Base-by-base conservation (phyloP, 2,797 vertebrate species). In the Furcifer pardalis region DNA sequence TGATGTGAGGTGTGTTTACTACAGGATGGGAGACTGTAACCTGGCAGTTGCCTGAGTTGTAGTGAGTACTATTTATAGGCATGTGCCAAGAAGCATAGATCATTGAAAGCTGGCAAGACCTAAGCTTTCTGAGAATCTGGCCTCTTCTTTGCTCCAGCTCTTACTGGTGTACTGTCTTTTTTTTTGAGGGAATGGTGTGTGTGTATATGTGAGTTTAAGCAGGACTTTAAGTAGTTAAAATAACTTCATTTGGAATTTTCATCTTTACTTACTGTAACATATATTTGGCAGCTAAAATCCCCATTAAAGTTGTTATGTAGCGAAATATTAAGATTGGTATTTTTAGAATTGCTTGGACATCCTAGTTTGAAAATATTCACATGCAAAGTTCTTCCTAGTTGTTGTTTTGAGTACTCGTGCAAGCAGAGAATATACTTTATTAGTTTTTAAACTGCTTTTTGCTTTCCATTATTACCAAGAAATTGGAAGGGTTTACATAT, bases 11-110 rank as follows among this genome's bases (percentile, higher is more conserved):
- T 77, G 32, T 80, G 62, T 85, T 81, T 77, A 76, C 79, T 81
- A 85, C 49, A 6, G 37, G 42, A 62, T 42, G 37, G 68, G 32
- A 73, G 35, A 19, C 30, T 60, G 66, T 62, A 81, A 62, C 23
- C 52, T 76, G 72, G 65, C 63, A 62, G 37, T 63, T 30, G 19
- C 40, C 56, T 85, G n/a, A 66, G 63, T 76, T 59, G 75, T 76
- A 76, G 78, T 68, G 40, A 81, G 42, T 68, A 7, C 84, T 85
- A 81, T 81, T 76, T 68, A 75, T 81, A 85, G 77, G 49, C 35
- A 35, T 85, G 7, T 76, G n/a, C 62, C 59, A n/a, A 68, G 62
- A 52, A 66, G 15, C 62, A 83, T 13, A 82, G 42, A 49, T 63
- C 13, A n/a, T n/a, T 42, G 27, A 32, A 68, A 44, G 68, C 56